These are phyloP conservation scores for Dryobota labecula DNA, from an alignment of 2,888 invertebrate genomes.

Conservation along the genomic window DNA sequence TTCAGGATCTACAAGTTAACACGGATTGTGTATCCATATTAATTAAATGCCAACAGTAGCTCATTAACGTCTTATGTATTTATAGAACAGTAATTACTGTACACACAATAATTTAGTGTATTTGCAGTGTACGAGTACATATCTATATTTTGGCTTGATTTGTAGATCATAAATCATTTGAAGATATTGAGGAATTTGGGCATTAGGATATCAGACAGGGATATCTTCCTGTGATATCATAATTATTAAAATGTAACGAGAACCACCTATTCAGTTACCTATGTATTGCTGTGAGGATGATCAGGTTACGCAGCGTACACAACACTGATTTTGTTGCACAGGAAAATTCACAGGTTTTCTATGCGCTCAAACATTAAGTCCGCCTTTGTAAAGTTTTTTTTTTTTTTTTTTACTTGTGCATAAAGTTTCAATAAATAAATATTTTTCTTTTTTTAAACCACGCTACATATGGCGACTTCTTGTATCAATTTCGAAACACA, in stretches of 20 bases:
- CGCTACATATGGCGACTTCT: no score
- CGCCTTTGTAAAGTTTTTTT: no score
- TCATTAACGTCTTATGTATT: slow-evolving; percentile 45
- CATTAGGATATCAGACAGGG: background rate
- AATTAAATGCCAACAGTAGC: slow-evolving; percentile 33
- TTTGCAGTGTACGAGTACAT: slow-evolving; percentile 18
- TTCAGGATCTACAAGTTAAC: slow-evolving; percentile 14
- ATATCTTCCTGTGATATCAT: background rate
- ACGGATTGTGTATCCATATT: slow-evolving; percentile 14
- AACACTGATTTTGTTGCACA: background rate
- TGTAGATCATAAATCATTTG: background rate
- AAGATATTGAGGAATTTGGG: background rate
- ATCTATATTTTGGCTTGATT: background rate
- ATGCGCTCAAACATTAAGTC: no score
- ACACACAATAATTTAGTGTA: background rate
- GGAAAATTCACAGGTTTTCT: background rate
- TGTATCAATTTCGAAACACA: background rate
- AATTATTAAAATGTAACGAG: background rate
- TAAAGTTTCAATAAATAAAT: no score
- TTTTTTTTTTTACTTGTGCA: no score
- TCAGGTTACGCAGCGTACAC: no score
- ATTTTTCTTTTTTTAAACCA: no score
- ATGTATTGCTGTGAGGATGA: background rate
- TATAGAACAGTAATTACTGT: slow-evolving; percentile 4
- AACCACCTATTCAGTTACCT: no score